A percentile compares a stretch with the other conserved stretches of the same genome.
Evolutionary conservation across 2,888 invertebrate genomes (phyloP).

Genomic region (Machimus atricapillus): DNA sequence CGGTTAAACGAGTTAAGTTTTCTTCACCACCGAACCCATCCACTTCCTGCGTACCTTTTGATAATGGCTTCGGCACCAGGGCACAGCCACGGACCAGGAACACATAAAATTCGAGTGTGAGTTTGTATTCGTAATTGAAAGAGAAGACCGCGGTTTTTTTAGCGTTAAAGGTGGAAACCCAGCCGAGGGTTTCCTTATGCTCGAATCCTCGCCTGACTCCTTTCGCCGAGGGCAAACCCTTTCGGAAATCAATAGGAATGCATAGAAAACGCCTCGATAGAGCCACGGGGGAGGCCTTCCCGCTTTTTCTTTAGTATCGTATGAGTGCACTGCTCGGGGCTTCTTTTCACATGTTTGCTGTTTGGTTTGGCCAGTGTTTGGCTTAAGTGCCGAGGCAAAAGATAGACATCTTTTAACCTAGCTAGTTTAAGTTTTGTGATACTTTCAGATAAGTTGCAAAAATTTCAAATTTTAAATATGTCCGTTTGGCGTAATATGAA

Average conservation of each 20-base stretch:
- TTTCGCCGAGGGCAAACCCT: neutral
- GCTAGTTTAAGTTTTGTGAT: neutral
- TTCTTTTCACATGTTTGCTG: neutral
- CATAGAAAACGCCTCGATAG: neutral
- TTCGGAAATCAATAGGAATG: slow-evolving; percentile 18
- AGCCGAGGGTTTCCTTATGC: neutral
- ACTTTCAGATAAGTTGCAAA: neutral
- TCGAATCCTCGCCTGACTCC: neutral
- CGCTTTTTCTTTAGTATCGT: slow-evolving; percentile 5
- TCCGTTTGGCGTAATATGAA: slow-evolving; percentile 40
- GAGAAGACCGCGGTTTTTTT: neutral
- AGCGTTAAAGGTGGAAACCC: neutral
- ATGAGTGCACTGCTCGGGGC: neutral
- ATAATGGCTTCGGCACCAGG: neutral
- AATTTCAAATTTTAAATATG: slow-evolving; percentile 12
- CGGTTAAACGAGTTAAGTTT: neutral
- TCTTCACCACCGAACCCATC: neutral
- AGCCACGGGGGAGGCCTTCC: neutral
- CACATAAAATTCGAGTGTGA: slow-evolving; percentile 27
- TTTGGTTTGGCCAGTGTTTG: neutral
- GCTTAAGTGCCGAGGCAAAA: neutral
- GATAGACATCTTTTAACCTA: neutral
- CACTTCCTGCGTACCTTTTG: neutral
- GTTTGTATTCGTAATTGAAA: slow-evolving; percentile 16
- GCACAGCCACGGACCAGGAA: neutral